These are phyloP conservation scores for Pavo muticus DNA, from an alignment of 2,113 vertebrate species.

Conservation along the genomic window DNA sequence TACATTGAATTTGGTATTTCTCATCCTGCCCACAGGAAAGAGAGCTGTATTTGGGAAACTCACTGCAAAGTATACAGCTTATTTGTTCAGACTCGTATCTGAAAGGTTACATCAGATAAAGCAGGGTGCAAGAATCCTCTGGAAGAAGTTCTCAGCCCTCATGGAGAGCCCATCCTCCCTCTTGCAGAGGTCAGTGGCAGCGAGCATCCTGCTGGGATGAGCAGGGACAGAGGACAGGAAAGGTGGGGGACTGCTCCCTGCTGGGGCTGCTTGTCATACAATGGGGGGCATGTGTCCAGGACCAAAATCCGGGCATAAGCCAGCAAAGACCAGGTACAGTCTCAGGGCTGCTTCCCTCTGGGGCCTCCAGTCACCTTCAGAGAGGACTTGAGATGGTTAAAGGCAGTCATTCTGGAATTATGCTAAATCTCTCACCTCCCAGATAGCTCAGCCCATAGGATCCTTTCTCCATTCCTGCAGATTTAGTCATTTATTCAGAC, in stretches of 20 bases:
- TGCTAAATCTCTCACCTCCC: neutral
- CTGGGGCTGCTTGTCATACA: fast-evolving
- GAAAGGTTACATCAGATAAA: neutral
- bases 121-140: neutral
- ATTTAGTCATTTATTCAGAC: neutral
- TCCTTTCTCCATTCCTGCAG: neutral
- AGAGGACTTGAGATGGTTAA: neutral
- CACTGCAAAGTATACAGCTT: neutral
- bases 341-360: neutral
- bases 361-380: neutral
- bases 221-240: neutral
- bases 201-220: neutral
- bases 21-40: neutral
- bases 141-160: neutral
- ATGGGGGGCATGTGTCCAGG: neutral
- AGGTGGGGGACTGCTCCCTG: neutral
- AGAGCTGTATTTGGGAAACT: neutral
- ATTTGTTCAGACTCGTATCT: neutral
- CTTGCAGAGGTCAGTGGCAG: neutral
- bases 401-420: neutral
- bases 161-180: neutral
- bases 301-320: neutral
- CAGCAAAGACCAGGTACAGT: fast-evolving
- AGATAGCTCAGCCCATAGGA: neutral
- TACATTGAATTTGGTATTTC: neutral